Evolutionary conservation across 2,113 vertebrate species (phyloP).

Genomic region (Spea bombifrons): DNA sequence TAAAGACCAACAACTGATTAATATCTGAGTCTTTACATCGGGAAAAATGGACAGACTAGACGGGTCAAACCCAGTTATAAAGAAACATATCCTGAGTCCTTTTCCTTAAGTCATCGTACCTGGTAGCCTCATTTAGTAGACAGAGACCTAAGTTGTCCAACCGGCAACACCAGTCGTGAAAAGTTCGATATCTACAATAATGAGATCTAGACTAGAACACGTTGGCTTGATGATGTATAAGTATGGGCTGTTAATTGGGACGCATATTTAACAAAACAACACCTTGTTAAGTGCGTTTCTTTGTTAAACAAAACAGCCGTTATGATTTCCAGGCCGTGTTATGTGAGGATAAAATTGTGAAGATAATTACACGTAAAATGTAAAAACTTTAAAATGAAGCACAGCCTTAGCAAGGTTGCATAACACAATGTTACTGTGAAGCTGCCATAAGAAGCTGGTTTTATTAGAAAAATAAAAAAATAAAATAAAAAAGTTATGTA

Average conservation of each 20-base stretch:
- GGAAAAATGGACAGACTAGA: no score
- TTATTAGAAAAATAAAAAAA: no score
- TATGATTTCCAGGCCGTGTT: not conserved
- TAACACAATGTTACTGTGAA: not conserved
- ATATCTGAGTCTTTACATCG: no score
- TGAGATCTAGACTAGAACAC: not conserved
- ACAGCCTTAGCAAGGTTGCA: not conserved
- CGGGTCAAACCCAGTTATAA: no score
- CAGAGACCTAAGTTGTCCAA: no score
- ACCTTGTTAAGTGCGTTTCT: not conserved
- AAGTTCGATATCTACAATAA: not conserved
- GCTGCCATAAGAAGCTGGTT: not conserved
- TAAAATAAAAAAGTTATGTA: no score
- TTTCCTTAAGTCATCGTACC: not conserved
- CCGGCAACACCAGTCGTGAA: not conserved
- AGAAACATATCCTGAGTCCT: no score
- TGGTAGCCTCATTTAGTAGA: no score
- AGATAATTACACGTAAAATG: constrained; percentile 9
- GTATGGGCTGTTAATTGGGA: constrained; percentile 32
- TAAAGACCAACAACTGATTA: no score
- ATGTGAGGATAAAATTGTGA: constrained; percentile 12
- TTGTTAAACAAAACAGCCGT: not conserved
- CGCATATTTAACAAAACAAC: constrained; percentile 22
- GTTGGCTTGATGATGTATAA: not conserved
- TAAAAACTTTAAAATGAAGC: not conserved